Conservation (phyloP, 2,113 vertebrate genomes). For the Calonectris borealis region DNA sequence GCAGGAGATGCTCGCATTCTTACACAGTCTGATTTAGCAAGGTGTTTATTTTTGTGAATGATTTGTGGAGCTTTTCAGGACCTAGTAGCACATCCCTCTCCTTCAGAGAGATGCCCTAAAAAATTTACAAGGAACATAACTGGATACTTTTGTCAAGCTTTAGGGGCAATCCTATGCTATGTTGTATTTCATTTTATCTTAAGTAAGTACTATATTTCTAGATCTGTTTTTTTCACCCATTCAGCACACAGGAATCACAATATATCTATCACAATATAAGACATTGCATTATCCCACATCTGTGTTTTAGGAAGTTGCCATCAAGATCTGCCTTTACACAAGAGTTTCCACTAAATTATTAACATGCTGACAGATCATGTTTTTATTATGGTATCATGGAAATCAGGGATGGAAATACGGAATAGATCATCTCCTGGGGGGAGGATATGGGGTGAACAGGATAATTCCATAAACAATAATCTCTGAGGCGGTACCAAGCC, state of each 20-base stretch:
- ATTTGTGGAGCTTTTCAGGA: neutral
- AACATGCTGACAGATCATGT: neutral
- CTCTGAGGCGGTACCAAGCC: neutral
- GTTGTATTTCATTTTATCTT: neutral
- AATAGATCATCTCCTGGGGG: neutral
- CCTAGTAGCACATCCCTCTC: neutral
- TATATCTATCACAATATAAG: neutral
- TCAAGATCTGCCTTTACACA: neutral
- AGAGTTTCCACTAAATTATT: neutral
- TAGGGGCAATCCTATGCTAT: neutral
- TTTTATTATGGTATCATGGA: neutral
- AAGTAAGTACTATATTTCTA: neutral
- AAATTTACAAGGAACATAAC: neutral
- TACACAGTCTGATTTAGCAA: neutral
- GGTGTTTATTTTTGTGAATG: neutral
- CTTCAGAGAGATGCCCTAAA: neutral
- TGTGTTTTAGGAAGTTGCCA: neutral
- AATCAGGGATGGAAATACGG: neutral
- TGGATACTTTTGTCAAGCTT: neutral
- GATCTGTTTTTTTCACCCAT: neutral
- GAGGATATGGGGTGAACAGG: neutral
- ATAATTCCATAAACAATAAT: neutral
- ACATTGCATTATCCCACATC: neutral
- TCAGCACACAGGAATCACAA: neutral
- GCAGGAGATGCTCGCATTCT: neutral